Evolutionary conservation across 2,113 vertebrate species (phyloP).

Genomic region (Pimephales promelas): DNA sequence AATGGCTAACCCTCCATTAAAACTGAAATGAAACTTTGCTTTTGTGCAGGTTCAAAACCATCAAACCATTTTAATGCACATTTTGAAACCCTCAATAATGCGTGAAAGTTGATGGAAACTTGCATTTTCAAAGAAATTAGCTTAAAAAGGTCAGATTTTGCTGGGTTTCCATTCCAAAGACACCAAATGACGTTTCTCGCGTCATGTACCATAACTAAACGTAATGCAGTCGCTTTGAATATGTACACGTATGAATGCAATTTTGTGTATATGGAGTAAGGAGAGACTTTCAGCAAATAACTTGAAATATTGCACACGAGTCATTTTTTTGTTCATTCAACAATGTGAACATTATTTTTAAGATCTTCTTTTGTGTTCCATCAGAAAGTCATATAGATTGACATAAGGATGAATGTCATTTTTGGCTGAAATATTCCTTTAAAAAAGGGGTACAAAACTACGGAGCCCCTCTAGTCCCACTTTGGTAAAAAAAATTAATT

Average conservation of each 20-base stretch:
- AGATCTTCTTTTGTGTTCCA: neutral
- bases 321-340: neutral
- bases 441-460: neutral
- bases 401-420: neutral
- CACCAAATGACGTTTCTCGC: neutral
- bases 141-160: neutral
- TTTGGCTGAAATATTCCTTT: slow-evolving; percentile 6
- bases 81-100: neutral
- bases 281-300: neutral
- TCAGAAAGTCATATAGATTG: neutral
- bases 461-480: too few species aligned
- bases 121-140: neutral
- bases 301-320: neutral
- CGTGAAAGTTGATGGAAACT: neutral
- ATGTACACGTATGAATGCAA: neutral
- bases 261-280: neutral
- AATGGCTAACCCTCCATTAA: neutral
- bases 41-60: neutral
- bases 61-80: neutral
- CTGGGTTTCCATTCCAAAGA: neutral
- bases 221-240: neutral
- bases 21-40: neutral
- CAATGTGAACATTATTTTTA: neutral
- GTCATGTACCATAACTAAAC: neutral
- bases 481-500: too few species aligned